Evolutionary conservation across 1,140 invertebrate genomes (phyloP), one percentile per base, ranked within the genome.

Genomic region (Bilobella aurantiaca): DNA sequence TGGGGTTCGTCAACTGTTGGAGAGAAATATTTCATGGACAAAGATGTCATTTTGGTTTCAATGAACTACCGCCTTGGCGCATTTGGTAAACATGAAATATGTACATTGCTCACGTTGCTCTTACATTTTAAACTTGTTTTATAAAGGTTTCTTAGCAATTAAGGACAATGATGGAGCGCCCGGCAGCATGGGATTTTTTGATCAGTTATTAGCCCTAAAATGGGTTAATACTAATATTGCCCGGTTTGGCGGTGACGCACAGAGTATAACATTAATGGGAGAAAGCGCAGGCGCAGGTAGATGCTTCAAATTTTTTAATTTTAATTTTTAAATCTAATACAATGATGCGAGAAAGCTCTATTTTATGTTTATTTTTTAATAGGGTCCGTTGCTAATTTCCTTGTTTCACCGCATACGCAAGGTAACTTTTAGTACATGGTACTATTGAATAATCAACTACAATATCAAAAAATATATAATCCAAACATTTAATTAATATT

Each of bases 141-240:
- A 42, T 12, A 12, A 18, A 53, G 49, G 49, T 16, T 53, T 53
- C 49, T 23, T 53, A 53, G 49, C 49, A 53, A 12, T 23, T 5
- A n/a, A n/a, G n/a, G 8, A 53, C 8, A 12, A 53, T 23, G 8
- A 12, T 14, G 25, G 49, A 12, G 49, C 49, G 8, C 5, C 5
- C 5, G 49, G 49, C 14, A 53, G 25, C 21, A 5, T 16, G 14
- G 49, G 12, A 53, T 53, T 53, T 5, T 58, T 16, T 23, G 63
- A 65, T 56, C 53, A 58, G 37, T 25, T 56, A 5, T 25, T 65
- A 14, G 63, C 57, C 27, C 21, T 65, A n/a, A 42, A 65, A 23
- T 65, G 31, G 29, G 57, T 65, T 27, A 25, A 59, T 18, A n/a
- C n/a, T n/a, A n/a, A n/a, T n/a, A 65, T 65, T n/a, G 56, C 21